Percentiles rank a stretch among this genome's conserved stretches.
phyloP scores from a whole-genome alignment of 2,113 vertebrate species.

The Odontophorus gujanensis region DNA sequence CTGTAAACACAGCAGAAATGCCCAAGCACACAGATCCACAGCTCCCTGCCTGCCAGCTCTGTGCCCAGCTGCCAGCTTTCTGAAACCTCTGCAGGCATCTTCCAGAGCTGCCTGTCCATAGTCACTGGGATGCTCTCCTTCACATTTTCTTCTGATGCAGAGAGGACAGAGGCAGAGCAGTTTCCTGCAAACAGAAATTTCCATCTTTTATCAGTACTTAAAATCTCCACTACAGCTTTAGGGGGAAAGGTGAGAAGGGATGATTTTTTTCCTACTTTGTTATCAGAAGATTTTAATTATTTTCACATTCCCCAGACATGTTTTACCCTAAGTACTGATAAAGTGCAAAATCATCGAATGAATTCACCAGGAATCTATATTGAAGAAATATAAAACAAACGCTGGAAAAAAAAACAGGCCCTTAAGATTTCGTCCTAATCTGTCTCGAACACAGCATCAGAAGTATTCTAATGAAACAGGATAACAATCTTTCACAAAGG shows the following conservation, averaged over 20 bases:
- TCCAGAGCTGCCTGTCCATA: fast-evolving
- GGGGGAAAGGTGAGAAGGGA: background rate
- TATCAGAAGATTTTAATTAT: conserved; percentile 26
- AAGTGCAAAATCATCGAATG: background rate
- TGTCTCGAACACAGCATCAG: conserved; percentile 21
- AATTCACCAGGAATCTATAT: background rate
- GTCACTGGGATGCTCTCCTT: background rate
- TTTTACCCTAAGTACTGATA: background rate
- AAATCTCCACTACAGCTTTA: background rate
- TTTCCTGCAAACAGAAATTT: background rate
- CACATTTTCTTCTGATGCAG: background rate
- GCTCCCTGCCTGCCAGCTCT: fast-evolving
- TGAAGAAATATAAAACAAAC: conserved; percentile 1
- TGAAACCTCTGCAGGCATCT: background rate
- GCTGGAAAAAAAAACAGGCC: background rate
- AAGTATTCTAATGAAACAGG: conserved; percentile 28
- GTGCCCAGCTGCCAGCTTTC: background rate
- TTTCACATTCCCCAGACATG: background rate
- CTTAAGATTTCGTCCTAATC: conserved; percentile 25
- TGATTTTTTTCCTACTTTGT: background rate
- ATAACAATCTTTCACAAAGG: conserved; percentile 19
- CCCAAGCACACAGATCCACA: fast-evolving
- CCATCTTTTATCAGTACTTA: background rate
- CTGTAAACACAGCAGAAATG: background rate
- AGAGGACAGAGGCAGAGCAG: background rate